These are phyloP conservation scores for Silurus lanzhouensis DNA, from an alignment of 2,797 vertebrate genomes.

Conservation along the genomic window DNA sequence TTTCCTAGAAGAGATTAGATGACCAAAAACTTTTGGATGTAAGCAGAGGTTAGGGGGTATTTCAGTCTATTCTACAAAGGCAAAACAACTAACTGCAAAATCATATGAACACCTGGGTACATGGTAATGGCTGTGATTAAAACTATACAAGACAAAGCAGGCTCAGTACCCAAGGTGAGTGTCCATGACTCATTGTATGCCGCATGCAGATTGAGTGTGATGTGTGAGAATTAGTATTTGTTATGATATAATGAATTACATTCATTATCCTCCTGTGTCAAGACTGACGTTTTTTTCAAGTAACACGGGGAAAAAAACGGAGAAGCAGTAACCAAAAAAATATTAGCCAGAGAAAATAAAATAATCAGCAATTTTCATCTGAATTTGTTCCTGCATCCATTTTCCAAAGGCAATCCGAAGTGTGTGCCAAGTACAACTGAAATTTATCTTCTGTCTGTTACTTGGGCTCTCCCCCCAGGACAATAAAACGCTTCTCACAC, in stretches of 20 bases:
- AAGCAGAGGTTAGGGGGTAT: not conserved
- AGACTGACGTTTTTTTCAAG: not conserved
- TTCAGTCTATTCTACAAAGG: not conserved
- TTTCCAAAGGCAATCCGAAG: slow-evolving; percentile 40
- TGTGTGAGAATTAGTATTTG: not conserved
- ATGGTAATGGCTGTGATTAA: slow-evolving; percentile 16
- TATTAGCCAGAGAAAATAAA: not conserved
- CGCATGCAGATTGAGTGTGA: not conserved
- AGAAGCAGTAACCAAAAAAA: not conserved
- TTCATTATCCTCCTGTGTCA: not conserved
- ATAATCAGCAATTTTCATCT: slow-evolving; percentile 8
- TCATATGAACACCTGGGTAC: no score
- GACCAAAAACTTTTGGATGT: not conserved
- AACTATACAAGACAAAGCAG: slow-evolving; percentile 10
- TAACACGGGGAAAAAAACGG: not conserved
- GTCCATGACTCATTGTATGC: slow-evolving; percentile 43
- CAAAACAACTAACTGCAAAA: not conserved
- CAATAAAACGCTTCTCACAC: slow-evolving; percentile 58
- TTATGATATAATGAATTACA: not conserved
- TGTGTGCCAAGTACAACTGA: slow-evolving; percentile 44
- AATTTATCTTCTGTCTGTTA: slow-evolving; percentile 41
- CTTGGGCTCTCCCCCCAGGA: slow-evolving; percentile 52
- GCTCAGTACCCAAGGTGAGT: not conserved
- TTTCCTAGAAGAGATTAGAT: slow-evolving; percentile 5
- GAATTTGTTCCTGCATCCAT: slow-evolving; percentile 30